Conservation (phyloP, 2,888 invertebrate genomes). For the Iselma pallidipennis region DNA sequence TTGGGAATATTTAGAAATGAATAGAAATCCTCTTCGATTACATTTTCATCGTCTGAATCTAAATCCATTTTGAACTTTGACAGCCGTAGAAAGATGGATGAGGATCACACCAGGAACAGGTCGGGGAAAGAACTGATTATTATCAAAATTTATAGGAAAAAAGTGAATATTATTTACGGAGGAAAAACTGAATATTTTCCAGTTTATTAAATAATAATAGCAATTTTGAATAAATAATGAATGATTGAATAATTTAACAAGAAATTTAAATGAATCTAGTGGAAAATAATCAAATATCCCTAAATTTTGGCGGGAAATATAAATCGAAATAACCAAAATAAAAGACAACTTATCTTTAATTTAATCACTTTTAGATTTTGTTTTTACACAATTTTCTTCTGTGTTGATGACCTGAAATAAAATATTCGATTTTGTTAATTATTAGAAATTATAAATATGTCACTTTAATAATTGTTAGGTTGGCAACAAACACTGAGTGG, state of each 20-base stretch:
- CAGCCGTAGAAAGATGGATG: background rate
- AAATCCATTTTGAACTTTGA: slow-evolving; percentile 60
- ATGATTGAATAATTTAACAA: background rate
- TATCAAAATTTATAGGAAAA: too few relatives aligned
- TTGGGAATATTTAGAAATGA: slow-evolving; percentile 83
- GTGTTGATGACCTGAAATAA: too few relatives aligned
- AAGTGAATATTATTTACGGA: too few relatives aligned
- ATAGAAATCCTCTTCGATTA: slow-evolving; percentile 82
- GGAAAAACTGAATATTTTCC: too few relatives aligned
- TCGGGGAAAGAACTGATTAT: too few relatives aligned
- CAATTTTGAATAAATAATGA: too few relatives aligned
- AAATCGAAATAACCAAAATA: too few relatives aligned
- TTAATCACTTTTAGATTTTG: too few relatives aligned
- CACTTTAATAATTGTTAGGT: background rate
- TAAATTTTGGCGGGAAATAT: background rate
- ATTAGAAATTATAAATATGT: background rate
- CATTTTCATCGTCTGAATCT: slow-evolving; percentile 68
- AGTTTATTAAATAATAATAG: too few relatives aligned
- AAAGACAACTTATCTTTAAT: too few relatives aligned
- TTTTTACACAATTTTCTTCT: too few relatives aligned
- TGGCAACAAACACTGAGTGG: background rate
- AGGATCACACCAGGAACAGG: background rate
- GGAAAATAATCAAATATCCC: background rate
- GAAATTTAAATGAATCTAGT: background rate
- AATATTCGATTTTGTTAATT: too few relatives aligned